A percentile compares a stretch with the other conserved stretches of the same genome.
These are phyloP conservation scores for Urosaurus nigricauda DNA, from an alignment of 2,797 vertebrate species.

Conservation along the genomic window DNA sequence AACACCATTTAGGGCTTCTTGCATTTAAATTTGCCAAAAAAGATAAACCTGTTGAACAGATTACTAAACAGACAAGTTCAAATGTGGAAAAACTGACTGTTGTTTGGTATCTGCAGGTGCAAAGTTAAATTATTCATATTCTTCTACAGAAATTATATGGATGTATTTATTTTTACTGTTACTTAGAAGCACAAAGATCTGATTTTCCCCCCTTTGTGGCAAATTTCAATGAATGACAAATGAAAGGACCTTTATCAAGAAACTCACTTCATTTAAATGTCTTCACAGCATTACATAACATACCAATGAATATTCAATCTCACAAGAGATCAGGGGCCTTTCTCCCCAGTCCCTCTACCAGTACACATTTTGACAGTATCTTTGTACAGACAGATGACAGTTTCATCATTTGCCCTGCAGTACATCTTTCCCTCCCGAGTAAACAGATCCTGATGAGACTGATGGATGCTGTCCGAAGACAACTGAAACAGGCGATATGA, in stretches of 20 bases:
- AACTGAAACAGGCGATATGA: not conserved
- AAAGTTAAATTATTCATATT: slow-evolving; percentile 59
- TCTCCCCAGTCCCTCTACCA: slow-evolving; percentile 15
- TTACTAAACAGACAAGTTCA: not conserved
- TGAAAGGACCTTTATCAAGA: slow-evolving; percentile 44
- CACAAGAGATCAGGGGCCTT: slow-evolving; percentile 15
- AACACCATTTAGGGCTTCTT: not conserved
- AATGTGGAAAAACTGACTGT: not conserved
- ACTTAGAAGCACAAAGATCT: slow-evolving; percentile 42
- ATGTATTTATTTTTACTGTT: slow-evolving; percentile 4
- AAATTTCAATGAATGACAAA: slow-evolving; percentile 13
- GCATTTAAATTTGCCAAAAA: not conserved
- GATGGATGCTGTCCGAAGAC: not conserved
- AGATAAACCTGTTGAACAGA: not conserved
- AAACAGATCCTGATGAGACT: not conserved
- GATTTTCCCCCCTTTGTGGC: not conserved
- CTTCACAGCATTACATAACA: slow-evolving; percentile 38
- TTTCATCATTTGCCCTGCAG: not conserved
- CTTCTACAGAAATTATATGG: slow-evolving; percentile 36
- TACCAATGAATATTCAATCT: slow-evolving; percentile 39
- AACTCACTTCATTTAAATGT: slow-evolving; percentile 47
- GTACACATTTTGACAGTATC: slow-evolving; percentile 37
- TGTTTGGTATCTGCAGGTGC: not conserved
- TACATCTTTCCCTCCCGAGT: not conserved
- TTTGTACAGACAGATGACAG: not conserved